phyloP scores from a whole-genome alignment of 2,113 vertebrate genomes.

The Eolophus roseicapilla region DNA sequence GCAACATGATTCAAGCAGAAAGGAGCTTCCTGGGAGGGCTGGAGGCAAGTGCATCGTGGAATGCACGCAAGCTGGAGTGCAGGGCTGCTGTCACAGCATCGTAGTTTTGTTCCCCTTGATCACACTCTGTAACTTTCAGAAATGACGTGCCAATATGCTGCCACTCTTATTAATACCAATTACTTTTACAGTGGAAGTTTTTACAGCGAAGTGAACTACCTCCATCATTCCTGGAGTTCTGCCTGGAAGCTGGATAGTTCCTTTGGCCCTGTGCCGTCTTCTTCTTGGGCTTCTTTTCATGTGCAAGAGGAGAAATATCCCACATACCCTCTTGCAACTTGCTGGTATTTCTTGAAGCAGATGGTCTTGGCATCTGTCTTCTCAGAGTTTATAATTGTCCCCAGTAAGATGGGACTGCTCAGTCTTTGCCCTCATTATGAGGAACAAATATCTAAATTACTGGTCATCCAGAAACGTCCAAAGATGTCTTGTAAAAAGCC shows the following conservation, averaged over 20 bases:
- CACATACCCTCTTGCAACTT: not conserved
- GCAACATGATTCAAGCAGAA: not conserved
- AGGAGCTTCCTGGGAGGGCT: not conserved
- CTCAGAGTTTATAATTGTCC: not conserved
- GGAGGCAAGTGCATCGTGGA: accelerated
- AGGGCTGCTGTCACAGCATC: not conserved
- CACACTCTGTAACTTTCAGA: not conserved
- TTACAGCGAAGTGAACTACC: not conserved
- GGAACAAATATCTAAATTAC: not conserved
- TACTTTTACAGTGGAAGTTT: not conserved
- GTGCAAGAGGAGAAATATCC: not conserved
- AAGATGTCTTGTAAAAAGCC: not conserved
- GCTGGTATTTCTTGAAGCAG: constrained; percentile 5
- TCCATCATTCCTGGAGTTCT: not conserved
- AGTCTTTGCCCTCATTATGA: not conserved
- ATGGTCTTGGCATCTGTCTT: constrained; percentile 46
- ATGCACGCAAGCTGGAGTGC: not conserved
- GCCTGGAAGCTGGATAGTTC: not conserved
- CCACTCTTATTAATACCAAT: not conserved
- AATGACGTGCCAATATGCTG: not conserved
- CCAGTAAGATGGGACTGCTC: not conserved
- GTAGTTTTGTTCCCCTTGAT: not conserved
- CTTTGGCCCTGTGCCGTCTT: not conserved
- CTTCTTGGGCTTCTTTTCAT: not conserved
- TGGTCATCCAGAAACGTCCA: not conserved